Conservation (phyloP, 2,113 vertebrate species). For the Pitta sordida region DNA sequence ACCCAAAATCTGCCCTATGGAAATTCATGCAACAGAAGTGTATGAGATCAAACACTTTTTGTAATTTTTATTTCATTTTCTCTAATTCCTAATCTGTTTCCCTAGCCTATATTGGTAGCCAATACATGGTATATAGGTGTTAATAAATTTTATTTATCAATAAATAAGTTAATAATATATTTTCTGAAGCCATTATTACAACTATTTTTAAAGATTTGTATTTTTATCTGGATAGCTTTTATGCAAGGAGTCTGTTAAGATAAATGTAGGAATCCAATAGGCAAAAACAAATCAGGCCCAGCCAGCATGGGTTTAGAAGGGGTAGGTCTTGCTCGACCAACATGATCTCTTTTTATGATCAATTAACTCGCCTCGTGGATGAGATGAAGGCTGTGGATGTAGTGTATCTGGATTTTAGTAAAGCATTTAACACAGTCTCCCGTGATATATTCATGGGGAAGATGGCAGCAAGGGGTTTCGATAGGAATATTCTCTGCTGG, state of each 20-base stretch:
- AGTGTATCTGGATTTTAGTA: too few species aligned
- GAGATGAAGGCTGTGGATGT: too few species aligned
- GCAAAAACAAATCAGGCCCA: not conserved
- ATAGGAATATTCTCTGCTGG: too few species aligned
- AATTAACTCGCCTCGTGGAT: too few species aligned
- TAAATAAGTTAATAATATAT: not conserved
- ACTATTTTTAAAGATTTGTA: not conserved
- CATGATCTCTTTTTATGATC: too few species aligned
- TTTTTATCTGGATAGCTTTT: not conserved
- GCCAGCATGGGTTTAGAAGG: too few species aligned
- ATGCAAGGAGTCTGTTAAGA: not conserved
- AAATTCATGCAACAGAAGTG: constrained; percentile 37
- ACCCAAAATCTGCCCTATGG: too few species aligned
- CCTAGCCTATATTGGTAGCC: not conserved
- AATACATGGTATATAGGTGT: not conserved
- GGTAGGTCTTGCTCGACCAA: too few species aligned
- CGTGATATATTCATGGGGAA: too few species aligned
- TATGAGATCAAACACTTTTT: constrained; percentile 57
- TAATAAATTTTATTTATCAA: not conserved
- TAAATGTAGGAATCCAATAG: not conserved
- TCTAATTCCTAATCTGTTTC: not conserved
- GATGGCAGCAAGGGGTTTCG: too few species aligned
- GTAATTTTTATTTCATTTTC: not conserved
- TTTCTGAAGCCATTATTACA: not conserved
- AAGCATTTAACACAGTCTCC: too few species aligned